Evolutionary conservation across 2,797 vertebrate genomes (phyloP).

Genomic region (Notoglanidium macrostoma): DNA sequence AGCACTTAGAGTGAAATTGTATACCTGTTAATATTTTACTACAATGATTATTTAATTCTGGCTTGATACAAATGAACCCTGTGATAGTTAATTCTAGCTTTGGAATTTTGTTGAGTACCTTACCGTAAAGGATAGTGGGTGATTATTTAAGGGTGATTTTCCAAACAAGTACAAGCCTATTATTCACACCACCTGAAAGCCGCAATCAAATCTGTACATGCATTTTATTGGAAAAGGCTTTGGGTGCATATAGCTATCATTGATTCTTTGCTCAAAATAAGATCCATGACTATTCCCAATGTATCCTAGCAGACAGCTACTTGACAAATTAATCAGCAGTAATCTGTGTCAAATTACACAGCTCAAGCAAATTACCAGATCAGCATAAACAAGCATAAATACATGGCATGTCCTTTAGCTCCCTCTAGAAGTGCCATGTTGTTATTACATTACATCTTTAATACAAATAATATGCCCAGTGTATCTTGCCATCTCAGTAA

Average conservation of each 20-base stretch:
- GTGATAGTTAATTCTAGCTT: neutral
- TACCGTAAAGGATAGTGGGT: neutral
- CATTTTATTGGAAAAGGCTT: neutral
- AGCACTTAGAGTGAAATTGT: neutral
- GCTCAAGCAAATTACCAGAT: neutral
- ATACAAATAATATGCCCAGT: neutral
- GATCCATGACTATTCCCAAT: neutral
- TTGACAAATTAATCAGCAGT: neutral
- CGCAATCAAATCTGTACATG: neutral
- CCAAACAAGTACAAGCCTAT: neutral
- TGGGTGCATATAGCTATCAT: neutral
- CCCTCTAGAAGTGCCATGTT: slow-evolving; percentile 57
- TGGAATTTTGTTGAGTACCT: neutral
- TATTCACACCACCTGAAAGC: neutral
- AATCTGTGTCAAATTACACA: neutral
- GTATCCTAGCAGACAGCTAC: neutral
- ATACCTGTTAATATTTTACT: neutral
- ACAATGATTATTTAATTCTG: neutral
- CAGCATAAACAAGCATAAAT: neutral
- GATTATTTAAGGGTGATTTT: neutral
- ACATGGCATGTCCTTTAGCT: slow-evolving; percentile 47
- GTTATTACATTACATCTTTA: slow-evolving; percentile 34
- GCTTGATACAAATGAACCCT: neutral
- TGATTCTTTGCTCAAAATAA: neutral
- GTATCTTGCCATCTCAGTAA: neutral